A percentile compares a stretch with the other conserved stretches of the same genome.
Conservation (phyloP, 2,888 invertebrate species). For the Pseudococcus jackbeardsleyi region DNA sequence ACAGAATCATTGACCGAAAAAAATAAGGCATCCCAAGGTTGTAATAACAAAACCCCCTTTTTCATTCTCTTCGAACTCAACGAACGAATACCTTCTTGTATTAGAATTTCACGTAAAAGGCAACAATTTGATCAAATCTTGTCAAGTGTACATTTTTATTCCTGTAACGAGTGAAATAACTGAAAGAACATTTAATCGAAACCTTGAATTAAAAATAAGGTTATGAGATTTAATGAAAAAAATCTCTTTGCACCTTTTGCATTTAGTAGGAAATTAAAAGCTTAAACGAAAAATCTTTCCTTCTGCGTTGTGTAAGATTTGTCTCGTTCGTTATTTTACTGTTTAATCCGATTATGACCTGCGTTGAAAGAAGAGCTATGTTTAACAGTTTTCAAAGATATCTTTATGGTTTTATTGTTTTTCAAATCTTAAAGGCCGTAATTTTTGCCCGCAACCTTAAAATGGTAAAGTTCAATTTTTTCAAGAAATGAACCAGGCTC, state of each 20-base stretch:
- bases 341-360: neutral
- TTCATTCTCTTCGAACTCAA: no score
- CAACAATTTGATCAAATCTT: no score
- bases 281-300: neutral
- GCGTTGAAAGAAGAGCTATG: neutral
- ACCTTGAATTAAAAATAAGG: neutral
- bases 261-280: neutral
- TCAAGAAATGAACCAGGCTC: neutral
- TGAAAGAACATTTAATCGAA: neutral
- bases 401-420: neutral
- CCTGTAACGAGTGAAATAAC: no score
- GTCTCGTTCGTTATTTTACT: neutral
- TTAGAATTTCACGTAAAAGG: no score
- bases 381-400: neutral
- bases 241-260: neutral
- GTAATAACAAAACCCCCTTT: no score
- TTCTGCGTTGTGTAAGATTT: neutral
- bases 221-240: neutral
- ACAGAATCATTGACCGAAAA: neutral
- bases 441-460: neutral
- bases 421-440: neutral
- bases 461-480: neutral
- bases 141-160: no score
- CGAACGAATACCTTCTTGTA: no score
- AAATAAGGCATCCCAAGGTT: neutral